Conservation (phyloP, 2,797 vertebrate genomes). For the Lacerta agilis region DNA sequence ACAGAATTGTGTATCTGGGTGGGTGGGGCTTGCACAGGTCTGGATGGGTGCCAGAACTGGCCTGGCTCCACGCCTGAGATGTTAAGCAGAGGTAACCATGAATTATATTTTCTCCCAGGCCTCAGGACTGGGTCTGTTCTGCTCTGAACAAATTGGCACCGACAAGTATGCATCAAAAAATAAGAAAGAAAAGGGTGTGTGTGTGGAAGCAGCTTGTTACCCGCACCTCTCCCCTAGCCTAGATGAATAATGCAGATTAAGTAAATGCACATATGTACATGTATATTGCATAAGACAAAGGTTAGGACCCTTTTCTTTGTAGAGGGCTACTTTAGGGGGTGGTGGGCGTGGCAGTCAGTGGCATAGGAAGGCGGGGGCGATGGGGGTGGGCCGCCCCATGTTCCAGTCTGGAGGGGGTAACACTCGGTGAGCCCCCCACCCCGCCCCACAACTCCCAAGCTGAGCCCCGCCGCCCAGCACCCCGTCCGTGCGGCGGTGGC, state of each 20-base stretch:
- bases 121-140: neutral
- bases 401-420: too few species aligned
- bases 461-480: too few species aligned
- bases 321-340: neutral
- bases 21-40: neutral
- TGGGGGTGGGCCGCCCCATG: too few species aligned
- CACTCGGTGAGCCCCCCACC: too few species aligned
- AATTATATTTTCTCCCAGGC: conserved; percentile 7
- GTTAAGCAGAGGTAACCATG: conserved; percentile 19
- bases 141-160: neutral
- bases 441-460: too few species aligned
- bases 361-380: too few species aligned
- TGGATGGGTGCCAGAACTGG: neutral
- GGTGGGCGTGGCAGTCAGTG: neutral
- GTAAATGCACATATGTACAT: neutral
- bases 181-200: neutral
- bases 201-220: neutral
- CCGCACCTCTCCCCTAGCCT: neutral
- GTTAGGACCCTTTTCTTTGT: neutral
- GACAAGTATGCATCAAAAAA: neutral
- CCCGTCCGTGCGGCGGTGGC: too few species aligned
- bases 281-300: neutral
- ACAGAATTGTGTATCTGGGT: neutral
- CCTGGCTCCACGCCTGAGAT: conserved; percentile 14
- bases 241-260: neutral